These are phyloP conservation scores for Falco punctatus DNA, from an alignment of 2,113 vertebrate genomes.

Conservation along the genomic window DNA sequence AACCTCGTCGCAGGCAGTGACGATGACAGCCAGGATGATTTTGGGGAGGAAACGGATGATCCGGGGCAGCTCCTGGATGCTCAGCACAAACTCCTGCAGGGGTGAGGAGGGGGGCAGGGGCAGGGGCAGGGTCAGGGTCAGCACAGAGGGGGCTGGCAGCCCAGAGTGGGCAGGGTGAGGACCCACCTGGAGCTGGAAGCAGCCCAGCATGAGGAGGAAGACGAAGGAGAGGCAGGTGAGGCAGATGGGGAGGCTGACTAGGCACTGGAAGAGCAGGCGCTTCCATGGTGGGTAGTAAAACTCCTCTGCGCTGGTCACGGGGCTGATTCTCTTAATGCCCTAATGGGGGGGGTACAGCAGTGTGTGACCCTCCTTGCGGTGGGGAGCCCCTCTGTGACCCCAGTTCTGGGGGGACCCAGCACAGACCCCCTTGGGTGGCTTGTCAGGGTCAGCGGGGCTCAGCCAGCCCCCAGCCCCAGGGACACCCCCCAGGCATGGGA, in stretches of 20 bases:
- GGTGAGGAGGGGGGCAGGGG: background rate
- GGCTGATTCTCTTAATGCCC: slow-evolving; percentile 92
- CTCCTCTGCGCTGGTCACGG: slow-evolving; percentile 90
- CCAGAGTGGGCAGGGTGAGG: accelerated
- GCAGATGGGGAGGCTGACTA: slow-evolving; percentile 94
- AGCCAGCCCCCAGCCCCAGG: background rate
- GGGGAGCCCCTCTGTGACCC: accelerated
- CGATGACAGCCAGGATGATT: slow-evolving; percentile 91
- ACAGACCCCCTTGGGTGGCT: background rate
- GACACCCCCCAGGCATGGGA: background rate
- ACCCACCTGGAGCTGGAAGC: slow-evolving; percentile 95
- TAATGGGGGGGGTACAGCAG: background rate
- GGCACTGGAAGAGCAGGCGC: slow-evolving; percentile 89
- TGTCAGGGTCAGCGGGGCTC: accelerated
- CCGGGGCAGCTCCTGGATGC: slow-evolving; percentile 90
- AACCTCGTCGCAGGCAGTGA: slow-evolving; percentile 91
- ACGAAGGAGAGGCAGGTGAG: slow-evolving; percentile 88
- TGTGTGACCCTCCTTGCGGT: background rate
- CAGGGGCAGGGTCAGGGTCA: too few relatives aligned
- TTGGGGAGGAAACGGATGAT: slow-evolving; percentile 92
- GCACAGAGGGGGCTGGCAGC: accelerated
- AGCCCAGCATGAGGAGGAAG: slow-evolving; percentile 96
- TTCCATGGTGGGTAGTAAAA: slow-evolving; percentile 96
- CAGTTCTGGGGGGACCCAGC: background rate
- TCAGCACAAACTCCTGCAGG: slow-evolving; percentile 89